Evolutionary conservation across 2,113 vertebrate species (phyloP), one percentile per base, ranked within the genome.

Genomic region (Corythornis vintsioides): DNA sequence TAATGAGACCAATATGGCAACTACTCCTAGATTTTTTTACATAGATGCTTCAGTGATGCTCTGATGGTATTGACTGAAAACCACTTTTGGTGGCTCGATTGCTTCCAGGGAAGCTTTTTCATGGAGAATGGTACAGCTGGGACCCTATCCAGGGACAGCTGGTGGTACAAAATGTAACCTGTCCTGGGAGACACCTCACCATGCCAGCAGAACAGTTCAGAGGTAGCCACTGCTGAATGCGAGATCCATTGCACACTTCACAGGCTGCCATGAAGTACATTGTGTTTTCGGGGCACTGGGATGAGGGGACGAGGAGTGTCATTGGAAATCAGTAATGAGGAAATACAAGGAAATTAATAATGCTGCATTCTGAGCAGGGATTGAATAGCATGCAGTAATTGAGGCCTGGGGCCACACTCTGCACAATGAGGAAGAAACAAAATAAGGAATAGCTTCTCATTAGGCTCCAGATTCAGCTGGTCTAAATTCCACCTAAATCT

Each of bases 341-440:
- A 91, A 89, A 90, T 86, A 87, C 70, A 74, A 88, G 84, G 84
- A 92, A 94, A 89, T 96, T 95, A 94, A 87, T 92, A 91, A 74
- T 74, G 71, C 52, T 91, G 78, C 57, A 43, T 93, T 96, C 92
- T 91, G 87, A 91, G 82, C 40, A 77, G 87, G 67, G 64, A 77
- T 88, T 96, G 89, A 96, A 96, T 91, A 96, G 89, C 24, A 18
- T 19, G 28, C 53, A 80, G 78, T 94, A 94, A 96, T 83, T 96
- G 82, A 94, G 64, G 92, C 95, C 94, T 0, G 84, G 64, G 92
- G 96, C 91, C 87, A 93, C 10, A 5, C 67, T 94, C 66, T 88
- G 84, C 91, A 95, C 94, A 96, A 95, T 96, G 82, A 96, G 75
- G 75, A 91, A 89, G 82, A 92, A 95, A 96, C 84, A 94, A 92